A percentile compares a stretch with the other conserved stretches of the same genome.
phyloP scores from a whole-genome alignment of 2,888 invertebrate genomes.

The Pasiphila rectangulata region DNA sequence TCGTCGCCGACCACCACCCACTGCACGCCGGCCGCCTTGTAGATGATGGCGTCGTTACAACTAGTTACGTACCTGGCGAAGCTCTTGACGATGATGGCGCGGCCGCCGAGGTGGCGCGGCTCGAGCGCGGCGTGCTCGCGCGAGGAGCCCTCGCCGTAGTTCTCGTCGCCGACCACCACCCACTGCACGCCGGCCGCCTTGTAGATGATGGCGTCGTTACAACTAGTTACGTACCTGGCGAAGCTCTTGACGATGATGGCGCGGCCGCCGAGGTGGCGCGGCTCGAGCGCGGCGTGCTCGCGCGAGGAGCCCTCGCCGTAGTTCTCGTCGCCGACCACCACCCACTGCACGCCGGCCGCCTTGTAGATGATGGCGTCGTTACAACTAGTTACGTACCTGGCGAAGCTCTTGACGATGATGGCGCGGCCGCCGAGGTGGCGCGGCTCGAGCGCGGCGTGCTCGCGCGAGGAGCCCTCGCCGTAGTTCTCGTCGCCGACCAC shows the following conservation, averaged over 20 bases:
- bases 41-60: too few species aligned
- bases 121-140: slow-evolving; percentile 99
- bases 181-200: slow-evolving; percentile 92
- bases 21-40: slow-evolving; percentile 91
- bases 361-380: too few species aligned
- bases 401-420: slow-evolving; percentile 99
- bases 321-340: slow-evolving; percentile 92
- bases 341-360: slow-evolving; percentile 91
- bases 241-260: slow-evolving; percentile 99
- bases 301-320: slow-evolving; percentile 95
- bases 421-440: slow-evolving; percentile 96
- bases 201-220: too few species aligned
- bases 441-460: slow-evolving; percentile 99
- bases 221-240: slow-evolving; percentile 79
- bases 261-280: slow-evolving; percentile 94
- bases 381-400: slow-evolving; percentile 64
- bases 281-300: slow-evolving; percentile 99
- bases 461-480: slow-evolving; percentile 95
- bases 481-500: slow-evolving; percentile 93
- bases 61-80: slow-evolving; percentile 85
- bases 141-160: slow-evolving; percentile 94
- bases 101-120: slow-evolving; percentile 95
- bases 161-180: slow-evolving; percentile 93
- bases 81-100: slow-evolving; percentile 99
- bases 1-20: slow-evolving; percentile 96